Conservation (phyloP, 2,113 vertebrate species). For the Tautogolabrus adspersus region DNA sequence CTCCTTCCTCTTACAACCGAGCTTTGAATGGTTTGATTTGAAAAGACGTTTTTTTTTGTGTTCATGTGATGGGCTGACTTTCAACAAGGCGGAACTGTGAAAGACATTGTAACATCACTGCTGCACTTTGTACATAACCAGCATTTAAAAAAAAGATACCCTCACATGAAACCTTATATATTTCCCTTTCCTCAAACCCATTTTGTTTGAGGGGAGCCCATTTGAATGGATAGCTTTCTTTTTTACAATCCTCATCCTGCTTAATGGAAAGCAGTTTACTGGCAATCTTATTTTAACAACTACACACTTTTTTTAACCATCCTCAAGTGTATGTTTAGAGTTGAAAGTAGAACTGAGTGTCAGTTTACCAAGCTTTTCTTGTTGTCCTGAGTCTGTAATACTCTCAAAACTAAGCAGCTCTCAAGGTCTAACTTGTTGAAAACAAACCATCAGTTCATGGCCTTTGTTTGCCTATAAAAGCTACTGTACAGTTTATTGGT, state of each 20-base stretch:
- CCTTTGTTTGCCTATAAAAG: too few species aligned
- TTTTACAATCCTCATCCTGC: not conserved
- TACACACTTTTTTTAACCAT: not conserved
- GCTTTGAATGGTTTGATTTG: slow-evolving; percentile 12
- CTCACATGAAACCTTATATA: not conserved
- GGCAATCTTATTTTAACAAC: not conserved
- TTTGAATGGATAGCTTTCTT: slow-evolving; percentile 3
- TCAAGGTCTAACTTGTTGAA: slow-evolving; percentile 9
- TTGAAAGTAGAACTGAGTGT: too few species aligned
- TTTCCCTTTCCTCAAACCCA: not conserved
- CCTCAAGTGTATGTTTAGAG: not conserved
- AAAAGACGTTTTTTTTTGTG: not conserved
- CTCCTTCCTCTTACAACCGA: slow-evolving; percentile 9
- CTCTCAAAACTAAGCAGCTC: not conserved
- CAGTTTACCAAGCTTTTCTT: not conserved
- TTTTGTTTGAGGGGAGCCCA: slow-evolving; percentile 1
- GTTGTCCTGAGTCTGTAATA: not conserved
- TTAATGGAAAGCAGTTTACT: not conserved
- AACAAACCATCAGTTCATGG: not conserved
- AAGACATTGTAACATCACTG: not conserved
- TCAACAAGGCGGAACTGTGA: slow-evolving; percentile 8
- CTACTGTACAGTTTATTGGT: too few species aligned
- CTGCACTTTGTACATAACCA: not conserved
- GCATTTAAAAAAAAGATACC: slow-evolving; percentile 16
- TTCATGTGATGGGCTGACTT: slow-evolving; percentile 7